Percentiles rank a stretch among this genome's conserved stretches.
Conservation (phyloP, 2,797 vertebrate species). For the Lacerta agilis region DNA sequence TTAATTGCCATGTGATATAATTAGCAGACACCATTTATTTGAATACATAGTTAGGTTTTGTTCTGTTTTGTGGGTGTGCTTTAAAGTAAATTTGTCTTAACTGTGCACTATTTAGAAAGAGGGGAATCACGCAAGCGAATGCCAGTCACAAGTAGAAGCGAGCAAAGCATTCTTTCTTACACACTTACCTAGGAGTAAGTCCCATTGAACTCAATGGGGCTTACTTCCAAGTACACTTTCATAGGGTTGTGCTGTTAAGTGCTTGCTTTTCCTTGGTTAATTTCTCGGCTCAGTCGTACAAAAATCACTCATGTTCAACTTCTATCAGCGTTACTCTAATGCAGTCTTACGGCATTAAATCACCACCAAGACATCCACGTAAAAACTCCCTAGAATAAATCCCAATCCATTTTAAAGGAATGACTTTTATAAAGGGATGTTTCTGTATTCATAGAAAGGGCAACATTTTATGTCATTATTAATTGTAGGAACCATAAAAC, state of each 20-base stretch:
- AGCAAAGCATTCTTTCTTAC: slow-evolving; percentile 17
- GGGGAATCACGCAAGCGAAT: slow-evolving; percentile 60
- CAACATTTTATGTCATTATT: slow-evolving; percentile 7
- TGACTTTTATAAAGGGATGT: background rate
- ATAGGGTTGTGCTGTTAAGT: background rate
- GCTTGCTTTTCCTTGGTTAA: slow-evolving; percentile 22
- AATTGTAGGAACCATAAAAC: background rate
- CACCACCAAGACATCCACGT: background rate
- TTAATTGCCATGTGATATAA: slow-evolving; percentile 74
- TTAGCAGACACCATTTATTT: slow-evolving; percentile 72
- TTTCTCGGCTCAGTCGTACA: background rate
- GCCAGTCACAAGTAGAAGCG: slow-evolving; percentile 51
- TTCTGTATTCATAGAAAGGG: background rate
- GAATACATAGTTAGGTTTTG: slow-evolving; percentile 66
- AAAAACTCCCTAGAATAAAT: background rate
- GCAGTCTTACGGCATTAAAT: background rate
- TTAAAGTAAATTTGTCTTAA: slow-evolving; percentile 5
- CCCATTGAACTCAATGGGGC: background rate
- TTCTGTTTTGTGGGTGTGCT: slow-evolving; percentile 52
- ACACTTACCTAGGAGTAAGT: background rate
- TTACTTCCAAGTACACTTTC: background rate
- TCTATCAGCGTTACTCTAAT: background rate
- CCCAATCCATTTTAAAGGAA: background rate
- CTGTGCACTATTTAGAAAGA: slow-evolving; percentile 38
- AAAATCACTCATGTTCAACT: background rate